A percentile compares a stretch with the other conserved stretches of the same genome.
phyloP scores from a whole-genome alignment of 2,797 vertebrate species.

The Sebastes vulpes region DNA sequence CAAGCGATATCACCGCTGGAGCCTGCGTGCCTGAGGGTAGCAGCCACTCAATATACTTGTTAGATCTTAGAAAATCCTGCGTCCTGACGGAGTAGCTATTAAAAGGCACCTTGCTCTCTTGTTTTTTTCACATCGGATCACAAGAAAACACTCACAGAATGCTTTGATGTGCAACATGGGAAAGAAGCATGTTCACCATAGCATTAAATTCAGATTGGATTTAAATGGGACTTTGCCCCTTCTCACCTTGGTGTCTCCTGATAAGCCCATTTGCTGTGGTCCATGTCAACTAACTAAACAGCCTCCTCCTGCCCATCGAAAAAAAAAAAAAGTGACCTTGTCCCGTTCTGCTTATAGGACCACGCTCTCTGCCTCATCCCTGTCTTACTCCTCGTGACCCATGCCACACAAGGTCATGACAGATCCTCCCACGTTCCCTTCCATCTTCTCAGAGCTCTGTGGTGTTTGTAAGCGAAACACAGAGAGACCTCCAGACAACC shows the following conservation, averaged over 20 bases:
- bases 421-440: conserved; percentile 37
- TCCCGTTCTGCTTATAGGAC: conserved; percentile 31
- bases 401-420: conserved; percentile 64
- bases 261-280: conserved; percentile 60
- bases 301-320: conserved; percentile 17
- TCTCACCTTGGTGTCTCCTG: conserved; percentile 65
- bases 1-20: background rate
- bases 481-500: conserved; percentile 85
- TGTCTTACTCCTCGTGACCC: conserved; percentile 47
- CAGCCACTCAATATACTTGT: conserved; percentile 26
- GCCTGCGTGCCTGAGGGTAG: conserved; percentile 10
- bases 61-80: conserved; percentile 37
- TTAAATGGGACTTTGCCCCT: conserved; percentile 63
- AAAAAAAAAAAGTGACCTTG: conserved; percentile 55
- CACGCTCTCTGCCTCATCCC: conserved; percentile 20
- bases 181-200: conserved; percentile 52
- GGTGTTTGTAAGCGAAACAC: conserved; percentile 62
- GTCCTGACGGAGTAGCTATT: conserved; percentile 30
- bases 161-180: conserved; percentile 38
- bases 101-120: conserved; percentile 48
- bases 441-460: conserved; percentile 55
- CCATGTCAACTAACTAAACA: conserved; percentile 57
- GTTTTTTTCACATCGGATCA: conserved; percentile 52
- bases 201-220: conserved; percentile 65
- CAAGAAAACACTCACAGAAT: conserved; percentile 26